Percentiles rank a stretch among this genome's conserved stretches.
Conservation (phyloP, 2,113 vertebrate species). For the Thoracochromis brauschi region DNA sequence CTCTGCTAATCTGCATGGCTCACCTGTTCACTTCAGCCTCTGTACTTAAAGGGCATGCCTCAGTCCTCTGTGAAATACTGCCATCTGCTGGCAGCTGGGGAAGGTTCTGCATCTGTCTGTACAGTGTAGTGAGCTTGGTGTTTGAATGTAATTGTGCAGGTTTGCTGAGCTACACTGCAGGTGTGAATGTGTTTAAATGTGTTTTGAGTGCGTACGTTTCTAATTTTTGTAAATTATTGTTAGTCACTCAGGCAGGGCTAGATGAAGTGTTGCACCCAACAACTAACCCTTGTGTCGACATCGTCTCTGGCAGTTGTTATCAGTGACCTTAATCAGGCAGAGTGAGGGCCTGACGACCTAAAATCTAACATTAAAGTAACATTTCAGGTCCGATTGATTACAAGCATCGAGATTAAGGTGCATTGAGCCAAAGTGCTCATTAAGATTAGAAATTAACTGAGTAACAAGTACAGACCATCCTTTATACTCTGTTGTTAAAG, state of each 20-base stretch:
- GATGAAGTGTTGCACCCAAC: not conserved
- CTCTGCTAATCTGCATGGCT: constrained; percentile 38
- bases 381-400: not conserved
- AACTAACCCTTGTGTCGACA: not conserved
- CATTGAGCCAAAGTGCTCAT: not conserved
- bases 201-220: not conserved
- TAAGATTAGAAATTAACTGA: not conserved
- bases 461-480: not conserved
- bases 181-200: not conserved
- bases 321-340: not conserved
- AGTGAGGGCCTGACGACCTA: fast-evolving
- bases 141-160: not conserved
- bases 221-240: not conserved
- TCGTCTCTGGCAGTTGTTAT: not conserved
- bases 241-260: not conserved
- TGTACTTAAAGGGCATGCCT: not conserved
- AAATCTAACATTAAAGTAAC: not conserved
- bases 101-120: not conserved
- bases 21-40: not conserved
- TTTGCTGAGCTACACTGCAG: not conserved
- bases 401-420: not conserved
- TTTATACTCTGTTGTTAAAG: not conserved
- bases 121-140: constrained; percentile 3
- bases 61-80: not conserved
- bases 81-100: not conserved